phyloP scores from a whole-genome alignment of 1,140 invertebrate genomes.

The Drosophila sucinea region DNA sequence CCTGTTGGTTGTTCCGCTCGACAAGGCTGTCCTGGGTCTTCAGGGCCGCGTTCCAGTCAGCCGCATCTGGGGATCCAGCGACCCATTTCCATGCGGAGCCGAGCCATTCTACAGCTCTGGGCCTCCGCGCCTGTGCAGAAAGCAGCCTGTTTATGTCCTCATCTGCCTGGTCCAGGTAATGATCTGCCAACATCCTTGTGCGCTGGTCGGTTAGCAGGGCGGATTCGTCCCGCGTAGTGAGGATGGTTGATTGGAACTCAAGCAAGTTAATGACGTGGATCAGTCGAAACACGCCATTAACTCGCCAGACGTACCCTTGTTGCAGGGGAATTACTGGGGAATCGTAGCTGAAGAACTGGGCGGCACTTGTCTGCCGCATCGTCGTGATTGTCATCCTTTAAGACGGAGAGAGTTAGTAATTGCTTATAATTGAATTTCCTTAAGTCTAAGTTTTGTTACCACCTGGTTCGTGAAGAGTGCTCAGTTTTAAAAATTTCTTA shows the following conservation, averaged over 20 bases:
- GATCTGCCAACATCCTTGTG: neutral
- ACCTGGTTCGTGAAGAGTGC: neutral
- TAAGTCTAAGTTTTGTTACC: no score
- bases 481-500: neutral
- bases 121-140: neutral
- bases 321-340: slow-evolving; percentile 6
- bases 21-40: neutral
- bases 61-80: slow-evolving; percentile 9
- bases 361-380: neutral
- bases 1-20: slow-evolving; percentile 14
- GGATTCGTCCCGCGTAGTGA: neutral
- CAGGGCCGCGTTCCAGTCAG: slow-evolving; percentile 13
- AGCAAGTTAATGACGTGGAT: no score
- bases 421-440: neutral
- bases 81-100: slow-evolving; percentile 18
- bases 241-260: no score
- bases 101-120: slow-evolving; percentile 7
- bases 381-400: neutral
- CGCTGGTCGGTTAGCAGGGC: neutral
- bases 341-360: slow-evolving; percentile 10
- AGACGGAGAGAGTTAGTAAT: neutral
- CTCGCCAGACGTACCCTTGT: neutral
- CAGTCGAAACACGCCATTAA: no score
- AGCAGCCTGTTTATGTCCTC: neutral
- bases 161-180: neutral